Percentiles rank a stretch among this genome's conserved stretches.
Conservation (phyloP, 1,140 invertebrate species). For the Dufourea novaeangliae region DNA sequence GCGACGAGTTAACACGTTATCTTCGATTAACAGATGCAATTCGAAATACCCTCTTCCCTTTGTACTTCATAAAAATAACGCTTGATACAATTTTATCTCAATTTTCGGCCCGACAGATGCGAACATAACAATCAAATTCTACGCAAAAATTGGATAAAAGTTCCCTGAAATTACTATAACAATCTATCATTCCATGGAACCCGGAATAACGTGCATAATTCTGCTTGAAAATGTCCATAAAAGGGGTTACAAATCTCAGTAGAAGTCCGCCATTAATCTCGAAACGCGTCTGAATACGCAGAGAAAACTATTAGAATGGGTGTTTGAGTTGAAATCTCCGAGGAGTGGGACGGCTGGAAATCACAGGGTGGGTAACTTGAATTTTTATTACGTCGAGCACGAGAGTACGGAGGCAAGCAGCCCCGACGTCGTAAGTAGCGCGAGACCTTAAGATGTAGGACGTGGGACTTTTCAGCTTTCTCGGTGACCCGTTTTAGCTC, state of each 20-base stretch:
- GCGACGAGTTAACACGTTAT: too few species aligned
- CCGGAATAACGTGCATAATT: background rate
- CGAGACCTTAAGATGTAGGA: constrained; percentile 17
- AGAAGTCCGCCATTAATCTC: background rate
- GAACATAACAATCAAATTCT: too few species aligned
- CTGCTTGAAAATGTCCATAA: background rate
- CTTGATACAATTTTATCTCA: too few species aligned
- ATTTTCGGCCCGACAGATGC: too few species aligned
- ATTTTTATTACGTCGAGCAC: constrained; percentile 32
- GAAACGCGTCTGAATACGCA: background rate
- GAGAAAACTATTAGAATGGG: background rate
- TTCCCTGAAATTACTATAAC: too few species aligned
- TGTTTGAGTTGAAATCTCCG: background rate
- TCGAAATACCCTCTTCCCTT: too few species aligned
- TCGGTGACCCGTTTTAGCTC: constrained; percentile 4
- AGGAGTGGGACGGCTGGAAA: background rate
- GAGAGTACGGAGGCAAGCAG: background rate
- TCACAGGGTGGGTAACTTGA: constrained; percentile 15
- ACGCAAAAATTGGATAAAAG: too few species aligned
- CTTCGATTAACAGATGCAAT: too few species aligned
- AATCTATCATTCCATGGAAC: too few species aligned
- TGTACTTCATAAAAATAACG: too few species aligned
- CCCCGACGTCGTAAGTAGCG: constrained; percentile 7
- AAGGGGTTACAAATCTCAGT: background rate
- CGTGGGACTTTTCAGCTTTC: constrained; percentile 15